phyloP scores from a whole-genome alignment of 2,888 invertebrate genomes.

The Archips xylosteana region DNA sequence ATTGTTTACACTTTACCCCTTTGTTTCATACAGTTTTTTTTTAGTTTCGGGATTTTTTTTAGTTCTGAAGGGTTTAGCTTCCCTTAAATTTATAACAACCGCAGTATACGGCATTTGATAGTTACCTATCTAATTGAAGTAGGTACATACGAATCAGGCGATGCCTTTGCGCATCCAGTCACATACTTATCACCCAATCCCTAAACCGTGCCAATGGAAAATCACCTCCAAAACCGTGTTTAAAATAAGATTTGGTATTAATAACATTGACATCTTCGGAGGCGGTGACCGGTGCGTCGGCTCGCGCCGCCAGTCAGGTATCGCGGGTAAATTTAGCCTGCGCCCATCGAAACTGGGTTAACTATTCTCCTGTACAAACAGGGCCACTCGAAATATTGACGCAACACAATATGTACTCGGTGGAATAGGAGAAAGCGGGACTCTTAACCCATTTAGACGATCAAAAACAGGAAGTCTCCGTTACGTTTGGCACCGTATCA shows the following conservation, averaged over 20 bases:
- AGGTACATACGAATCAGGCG: background rate
- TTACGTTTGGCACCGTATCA: constrained; percentile 45
- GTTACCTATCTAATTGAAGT: too few species aligned
- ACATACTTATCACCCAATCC: background rate
- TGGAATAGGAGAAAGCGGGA: constrained; percentile 64
- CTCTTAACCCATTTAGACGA: constrained; percentile 67
- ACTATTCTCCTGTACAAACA: constrained; percentile 78
- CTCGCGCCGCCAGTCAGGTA: constrained; percentile 72
- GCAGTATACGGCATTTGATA: too few species aligned
- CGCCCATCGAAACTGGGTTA: constrained; percentile 75
- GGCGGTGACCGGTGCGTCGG: constrained; percentile 52
- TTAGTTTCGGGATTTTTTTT: too few species aligned
- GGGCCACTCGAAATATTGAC: constrained; percentile 72
- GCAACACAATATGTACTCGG: constrained; percentile 61
- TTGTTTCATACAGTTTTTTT: too few species aligned
- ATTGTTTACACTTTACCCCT: background rate
- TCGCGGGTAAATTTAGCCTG: constrained; percentile 62
- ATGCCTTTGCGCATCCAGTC: background rate
- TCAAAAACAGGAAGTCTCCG: constrained; percentile 71
- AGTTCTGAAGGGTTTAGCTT: too few species aligned
- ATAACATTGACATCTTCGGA: constrained; percentile 52
- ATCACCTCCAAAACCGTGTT: constrained; percentile 11
- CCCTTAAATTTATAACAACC: too few species aligned
- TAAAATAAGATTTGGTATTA: constrained; percentile 38
- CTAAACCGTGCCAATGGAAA: constrained; percentile 26